phyloP scores from a whole-genome alignment of 92 coral and sea anemone genomes.

The Virgularia gustaviana region DNA sequence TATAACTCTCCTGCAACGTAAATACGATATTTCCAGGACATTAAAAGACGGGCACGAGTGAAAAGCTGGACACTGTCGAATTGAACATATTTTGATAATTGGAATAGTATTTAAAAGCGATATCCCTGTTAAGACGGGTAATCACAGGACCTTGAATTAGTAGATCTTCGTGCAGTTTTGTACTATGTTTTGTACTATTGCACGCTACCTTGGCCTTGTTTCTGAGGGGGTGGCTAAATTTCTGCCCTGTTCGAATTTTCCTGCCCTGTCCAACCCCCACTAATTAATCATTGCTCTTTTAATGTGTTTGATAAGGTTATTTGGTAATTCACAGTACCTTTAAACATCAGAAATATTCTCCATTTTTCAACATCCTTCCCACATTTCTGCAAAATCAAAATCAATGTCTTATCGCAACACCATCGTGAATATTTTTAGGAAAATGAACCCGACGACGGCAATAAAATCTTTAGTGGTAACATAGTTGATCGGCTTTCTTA shows the following conservation, averaged over 20 bases:
- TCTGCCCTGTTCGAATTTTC: too few species aligned
- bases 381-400: slow-evolving; percentile 25
- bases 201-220: too few species aligned
- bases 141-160: too few species aligned
- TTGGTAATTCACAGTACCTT: background rate
- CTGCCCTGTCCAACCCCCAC: background rate
- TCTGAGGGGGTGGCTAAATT: too few species aligned
- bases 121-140: too few species aligned
- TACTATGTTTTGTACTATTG: too few species aligned
- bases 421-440: too few species aligned
- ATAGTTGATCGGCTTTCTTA: too few species aligned
- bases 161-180: too few species aligned
- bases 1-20: slow-evolving; percentile 64
- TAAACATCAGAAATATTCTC: slow-evolving; percentile 29
- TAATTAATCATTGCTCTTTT: background rate
- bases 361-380: slow-evolving; percentile 24
- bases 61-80: background rate
- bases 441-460: too few species aligned
- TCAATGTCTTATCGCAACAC: too few species aligned
- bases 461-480: too few species aligned
- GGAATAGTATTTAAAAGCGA: background rate
- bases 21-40: background rate
- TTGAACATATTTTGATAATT: background rate
- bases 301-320: background rate
- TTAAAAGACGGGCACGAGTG: background rate